These are phyloP conservation scores for Panopea generosa DNA, from an alignment of 2,888 invertebrate genomes.

Conservation along the genomic window DNA sequence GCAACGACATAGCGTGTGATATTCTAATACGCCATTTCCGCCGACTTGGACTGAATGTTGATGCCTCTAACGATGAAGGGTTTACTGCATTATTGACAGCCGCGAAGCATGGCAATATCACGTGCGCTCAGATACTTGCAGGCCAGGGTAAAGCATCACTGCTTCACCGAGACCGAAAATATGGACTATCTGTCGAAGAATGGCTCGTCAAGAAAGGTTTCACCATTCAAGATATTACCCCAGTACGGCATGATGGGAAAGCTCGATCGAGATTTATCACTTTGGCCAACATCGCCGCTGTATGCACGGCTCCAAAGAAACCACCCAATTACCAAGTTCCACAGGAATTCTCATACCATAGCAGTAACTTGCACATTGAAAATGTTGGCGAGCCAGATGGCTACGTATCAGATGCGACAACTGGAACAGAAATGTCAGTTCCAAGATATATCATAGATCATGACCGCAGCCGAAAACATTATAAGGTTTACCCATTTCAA, in stretches of 20 bases:
- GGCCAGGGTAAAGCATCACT: constrained; percentile 81
- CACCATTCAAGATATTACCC: constrained; percentile 75
- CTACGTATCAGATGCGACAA: constrained; percentile 45
- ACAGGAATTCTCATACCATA: constrained; percentile 24
- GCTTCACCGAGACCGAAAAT: constrained; percentile 72
- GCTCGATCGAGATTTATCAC: constrained; percentile 53
- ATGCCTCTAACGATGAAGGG: constrained; percentile 81
- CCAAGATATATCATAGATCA: constrained; percentile 38
- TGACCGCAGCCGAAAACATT: constrained; percentile 33
- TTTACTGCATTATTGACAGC: constrained; percentile 81
- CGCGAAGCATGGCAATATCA: constrained; percentile 79
- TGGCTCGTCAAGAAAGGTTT: constrained; percentile 80
- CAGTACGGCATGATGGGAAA: constrained; percentile 45
- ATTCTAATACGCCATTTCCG: constrained; percentile 82
- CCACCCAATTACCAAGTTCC: constrained; percentile 13
- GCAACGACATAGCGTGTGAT: constrained; percentile 82
- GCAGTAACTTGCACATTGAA: constrained; percentile 22
- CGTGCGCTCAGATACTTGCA: constrained; percentile 81
- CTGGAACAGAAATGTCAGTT: constrained; percentile 36
- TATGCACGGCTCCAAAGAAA: constrained; percentile 48
- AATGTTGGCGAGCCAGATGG: constrained; percentile 39
- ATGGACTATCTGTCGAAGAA: constrained; percentile 77
- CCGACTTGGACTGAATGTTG: constrained; percentile 81
- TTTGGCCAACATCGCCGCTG: constrained; percentile 55
- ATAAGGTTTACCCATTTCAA: constrained; percentile 31